These are phyloP conservation scores for Dipodomys ordii DNA, from an alignment of 2,113 vertebrate species.

Conservation along the genomic window DNA sequence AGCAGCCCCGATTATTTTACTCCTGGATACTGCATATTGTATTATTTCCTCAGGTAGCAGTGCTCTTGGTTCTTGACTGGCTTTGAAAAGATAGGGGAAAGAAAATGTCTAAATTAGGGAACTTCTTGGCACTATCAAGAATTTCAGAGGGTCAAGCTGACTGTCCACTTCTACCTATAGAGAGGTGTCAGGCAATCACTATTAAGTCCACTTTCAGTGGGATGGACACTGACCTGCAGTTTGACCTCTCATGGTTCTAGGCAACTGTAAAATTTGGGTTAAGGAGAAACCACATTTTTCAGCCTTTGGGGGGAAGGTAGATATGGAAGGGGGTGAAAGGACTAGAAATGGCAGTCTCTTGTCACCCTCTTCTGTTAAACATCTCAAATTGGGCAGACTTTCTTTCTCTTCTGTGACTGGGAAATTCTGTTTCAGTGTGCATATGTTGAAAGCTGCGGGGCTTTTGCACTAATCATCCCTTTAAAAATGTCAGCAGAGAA, in stretches of 20 bases:
- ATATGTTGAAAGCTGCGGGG: conserved; percentile 26
- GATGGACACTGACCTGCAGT: neutral
- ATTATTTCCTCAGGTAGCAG: neutral
- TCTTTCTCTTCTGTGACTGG: conserved; percentile 5
- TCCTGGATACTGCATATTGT: neutral
- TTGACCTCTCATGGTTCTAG: neutral
- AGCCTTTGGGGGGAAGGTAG: conserved; percentile 2
- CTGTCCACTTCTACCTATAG: neutral
- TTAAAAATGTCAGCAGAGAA: conserved; percentile 72
- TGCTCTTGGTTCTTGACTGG: neutral
- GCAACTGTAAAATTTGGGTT: neutral
- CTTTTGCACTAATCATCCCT: conserved; percentile 76
- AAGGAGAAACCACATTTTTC: neutral
- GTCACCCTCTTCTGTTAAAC: neutral
- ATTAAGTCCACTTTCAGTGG: neutral
- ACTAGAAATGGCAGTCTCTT: neutral
- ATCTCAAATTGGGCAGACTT: neutral
- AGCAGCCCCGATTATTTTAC: neutral
- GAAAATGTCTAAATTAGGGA: neutral
- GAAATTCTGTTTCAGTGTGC: conserved; percentile 1
- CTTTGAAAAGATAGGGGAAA: neutral
- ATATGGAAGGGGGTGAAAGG: neutral
- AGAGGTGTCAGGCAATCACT: neutral
- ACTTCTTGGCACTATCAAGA: neutral
- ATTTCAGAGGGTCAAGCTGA: neutral